Base-by-base conservation (phyloP, 2,797 vertebrate species). In the Tachyglossus aculeatus region DNA sequence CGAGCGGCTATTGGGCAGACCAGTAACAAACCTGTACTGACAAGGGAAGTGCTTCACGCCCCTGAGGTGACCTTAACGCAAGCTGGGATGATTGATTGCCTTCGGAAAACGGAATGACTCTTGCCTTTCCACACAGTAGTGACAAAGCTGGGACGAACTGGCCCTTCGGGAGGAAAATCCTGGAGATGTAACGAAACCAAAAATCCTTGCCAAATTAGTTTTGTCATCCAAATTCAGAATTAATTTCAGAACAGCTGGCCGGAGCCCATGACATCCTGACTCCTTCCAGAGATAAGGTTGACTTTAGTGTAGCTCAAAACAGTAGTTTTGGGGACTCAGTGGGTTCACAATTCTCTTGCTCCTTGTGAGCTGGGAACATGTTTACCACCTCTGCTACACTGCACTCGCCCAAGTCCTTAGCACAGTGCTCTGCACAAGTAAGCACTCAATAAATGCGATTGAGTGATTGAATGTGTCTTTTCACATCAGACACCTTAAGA, bases 271-370 rank as follows among this genome's bases (percentile, higher is more conserved):
- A 48, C 10, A 44, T 32, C 52, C 32, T 33, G 50, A 47, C 47
- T 54, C 14, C 45, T 16, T 44, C 45, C 16, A 45, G 6, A 16
- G 33, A 34, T 19, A 5, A 34, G 55, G 24, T 32, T 36, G 37
- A 33, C 33, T 59, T 63, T 68, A 37, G 16, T 69, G 36, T 34
- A 43, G 39, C 51, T 65, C 58, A 71, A 68, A 19, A n/a, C n/a
- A n/a, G n/a, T n/a, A n/a, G n/a, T n/a, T n/a, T n/a, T n/a, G n/a
- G n/a, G n/a, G n/a, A n/a, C n/a, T n/a, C n/a, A n/a, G n/a, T n/a
- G n/a, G n/a, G n/a, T n/a, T n/a, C n/a, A n/a, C n/a, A n/a, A n/a
- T n/a, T n/a, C n/a, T n/a, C n/a, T n/a, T n/a, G n/a, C n/a, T n/a
- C n/a, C n/a, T n/a, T n/a, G n/a, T n/a, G n/a, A n/a, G n/a, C n/a